phyloP scores from a whole-genome alignment of 2,888 invertebrate species.

The Ophioninae sp. region DNA sequence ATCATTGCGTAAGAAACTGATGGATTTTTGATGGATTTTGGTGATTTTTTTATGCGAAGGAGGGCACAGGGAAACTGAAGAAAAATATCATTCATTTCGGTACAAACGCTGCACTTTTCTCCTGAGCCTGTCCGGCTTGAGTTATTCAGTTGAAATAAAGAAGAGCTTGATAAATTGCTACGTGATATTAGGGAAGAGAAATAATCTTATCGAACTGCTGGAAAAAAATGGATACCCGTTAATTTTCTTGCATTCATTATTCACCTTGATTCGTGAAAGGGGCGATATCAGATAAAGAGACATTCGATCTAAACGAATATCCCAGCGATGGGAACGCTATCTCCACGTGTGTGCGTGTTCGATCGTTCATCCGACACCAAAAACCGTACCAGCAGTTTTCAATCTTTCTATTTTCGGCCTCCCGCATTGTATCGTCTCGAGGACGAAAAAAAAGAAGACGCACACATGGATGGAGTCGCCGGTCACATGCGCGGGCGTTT shows the following conservation, averaged over 20 bases:
- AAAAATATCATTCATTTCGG: neutral
- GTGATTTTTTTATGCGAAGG: neutral
- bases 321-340: constrained; percentile 17
- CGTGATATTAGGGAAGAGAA: neutral
- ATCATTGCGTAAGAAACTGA: neutral
- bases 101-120: too few relatives aligned
- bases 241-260: constrained; percentile 13
- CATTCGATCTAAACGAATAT: constrained; percentile 49
- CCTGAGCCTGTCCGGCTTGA: too few relatives aligned
- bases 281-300: constrained; percentile 33
- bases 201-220: constrained; percentile 21
- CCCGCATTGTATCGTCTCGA: constrained; percentile 15
- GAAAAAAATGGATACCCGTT: constrained; percentile 3
- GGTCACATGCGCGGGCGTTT: constrained; percentile 21
- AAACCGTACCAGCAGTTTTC: constrained; percentile 30
- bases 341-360: neutral
- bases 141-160: too few relatives aligned
- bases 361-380: constrained; percentile 22
- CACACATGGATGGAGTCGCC: constrained; percentile 4
- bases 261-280: constrained; percentile 13
- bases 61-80: neutral
- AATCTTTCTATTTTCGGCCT: constrained; percentile 50
- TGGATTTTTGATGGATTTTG: too few relatives aligned
- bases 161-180: neutral
- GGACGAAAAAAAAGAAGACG: constrained; percentile 23